Percentiles rank a stretch among this genome's conserved stretches.
phyloP scores from a whole-genome alignment of 2,797 vertebrate species.

The Alectoris magna region DNA sequence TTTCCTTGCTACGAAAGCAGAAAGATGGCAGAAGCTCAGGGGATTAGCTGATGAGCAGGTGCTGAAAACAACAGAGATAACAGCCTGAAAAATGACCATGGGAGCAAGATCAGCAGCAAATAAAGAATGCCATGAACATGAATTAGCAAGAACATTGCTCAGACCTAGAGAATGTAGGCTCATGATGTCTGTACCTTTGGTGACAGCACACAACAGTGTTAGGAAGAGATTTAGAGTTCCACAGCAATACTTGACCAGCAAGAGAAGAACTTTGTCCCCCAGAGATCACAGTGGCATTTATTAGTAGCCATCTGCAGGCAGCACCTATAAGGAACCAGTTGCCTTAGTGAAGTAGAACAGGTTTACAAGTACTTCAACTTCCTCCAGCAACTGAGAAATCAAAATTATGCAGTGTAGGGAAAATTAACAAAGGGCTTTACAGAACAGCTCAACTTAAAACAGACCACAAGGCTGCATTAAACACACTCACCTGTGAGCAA shows the following conservation, averaged over 20 bases:
- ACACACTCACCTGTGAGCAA: neutral
- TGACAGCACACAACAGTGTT: neutral
- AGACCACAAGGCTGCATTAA: slow-evolving; percentile 30
- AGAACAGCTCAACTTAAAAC: slow-evolving; percentile 24
- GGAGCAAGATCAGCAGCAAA: neutral
- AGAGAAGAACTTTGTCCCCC: neutral
- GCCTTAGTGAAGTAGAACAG: neutral
- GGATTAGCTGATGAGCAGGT: neutral
- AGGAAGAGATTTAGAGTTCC: neutral
- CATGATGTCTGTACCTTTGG: neutral
- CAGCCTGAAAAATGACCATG: neutral
- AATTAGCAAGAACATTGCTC: neutral
- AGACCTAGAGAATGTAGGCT: neutral
- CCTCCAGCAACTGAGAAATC: neutral
- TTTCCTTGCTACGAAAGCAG: neutral
- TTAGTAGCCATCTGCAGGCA: neutral
- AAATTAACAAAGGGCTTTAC: neutral
- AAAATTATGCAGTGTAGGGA: neutral
- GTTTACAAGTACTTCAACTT: neutral
- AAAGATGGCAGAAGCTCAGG: neutral
- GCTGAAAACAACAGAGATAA: slow-evolving; percentile 5
- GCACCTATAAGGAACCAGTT: neutral
- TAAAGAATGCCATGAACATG: neutral
- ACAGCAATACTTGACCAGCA: neutral
- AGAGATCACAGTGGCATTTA: neutral